Evolutionary conservation across 64 coral and sea anemone species (phyloP).

Genomic region (Pocillopora damicornis): DNA sequence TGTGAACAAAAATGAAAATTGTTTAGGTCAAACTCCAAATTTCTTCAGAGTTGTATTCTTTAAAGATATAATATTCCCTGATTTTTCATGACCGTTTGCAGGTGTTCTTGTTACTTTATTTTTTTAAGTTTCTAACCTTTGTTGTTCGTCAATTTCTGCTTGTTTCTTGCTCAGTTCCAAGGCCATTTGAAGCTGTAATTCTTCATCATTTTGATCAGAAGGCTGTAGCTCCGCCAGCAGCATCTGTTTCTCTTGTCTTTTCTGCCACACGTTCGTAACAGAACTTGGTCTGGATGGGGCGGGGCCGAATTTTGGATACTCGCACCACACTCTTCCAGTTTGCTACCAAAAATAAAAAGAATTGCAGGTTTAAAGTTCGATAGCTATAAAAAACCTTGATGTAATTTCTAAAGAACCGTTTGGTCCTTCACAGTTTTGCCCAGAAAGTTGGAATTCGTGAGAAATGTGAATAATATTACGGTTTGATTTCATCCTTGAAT

Average conservation of each 20-base stretch:
- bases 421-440: too few species aligned
- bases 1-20: background rate
- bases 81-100: too few species aligned
- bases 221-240: conserved; percentile 25
- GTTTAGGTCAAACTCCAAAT: background rate
- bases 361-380: background rate
- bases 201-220: conserved; percentile 15
- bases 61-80: too few species aligned
- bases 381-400: too few species aligned
- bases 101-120: background rate
- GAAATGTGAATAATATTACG: too few species aligned
- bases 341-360: background rate
- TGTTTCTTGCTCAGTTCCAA: conserved; percentile 33
- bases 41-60: too few species aligned
- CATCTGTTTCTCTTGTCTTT: conserved; percentile 27
- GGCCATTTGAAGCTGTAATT: conserved; percentile 19
- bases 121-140: conserved; percentile 2
- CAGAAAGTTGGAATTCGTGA: too few species aligned
- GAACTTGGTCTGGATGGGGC: background rate
- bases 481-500: too few species aligned
- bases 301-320: background rate
- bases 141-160: conserved; percentile 29
- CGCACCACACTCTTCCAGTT: background rate
- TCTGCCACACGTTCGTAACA: conserved; percentile 21
- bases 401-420: too few species aligned